A percentile compares a stretch with the other conserved stretches of the same genome.
phyloP scores from a whole-genome alignment of 2,797 vertebrate genomes.

The Hemibagrus guttatus region DNA sequence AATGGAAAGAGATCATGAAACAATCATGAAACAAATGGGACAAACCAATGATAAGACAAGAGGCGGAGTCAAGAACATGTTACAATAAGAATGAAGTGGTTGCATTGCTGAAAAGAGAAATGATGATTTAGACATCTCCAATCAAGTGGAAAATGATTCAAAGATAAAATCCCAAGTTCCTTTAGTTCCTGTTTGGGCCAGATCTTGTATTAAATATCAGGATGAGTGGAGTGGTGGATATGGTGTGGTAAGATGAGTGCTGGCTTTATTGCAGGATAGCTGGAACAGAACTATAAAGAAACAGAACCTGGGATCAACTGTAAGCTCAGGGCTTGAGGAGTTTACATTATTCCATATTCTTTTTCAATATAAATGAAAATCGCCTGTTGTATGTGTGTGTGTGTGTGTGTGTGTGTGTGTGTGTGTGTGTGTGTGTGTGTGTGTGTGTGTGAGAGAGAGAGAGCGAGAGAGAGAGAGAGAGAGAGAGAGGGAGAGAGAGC shows the following conservation, averaged over 20 bases:
- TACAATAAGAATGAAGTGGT: neutral
- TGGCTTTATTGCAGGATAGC: constrained; percentile 63
- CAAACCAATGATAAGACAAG: neutral
- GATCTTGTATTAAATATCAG: neutral
- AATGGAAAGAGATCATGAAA: neutral
- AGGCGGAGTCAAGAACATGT: neutral
- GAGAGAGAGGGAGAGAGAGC: too few relatives aligned
- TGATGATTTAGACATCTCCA: neutral
- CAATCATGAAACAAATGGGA: neutral
- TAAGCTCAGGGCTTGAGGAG: constrained; percentile 79
- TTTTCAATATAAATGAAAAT: constrained; percentile 99
- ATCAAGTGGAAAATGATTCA: neutral
- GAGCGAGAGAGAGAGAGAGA: too few relatives aligned
- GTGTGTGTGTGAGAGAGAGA: too few relatives aligned
- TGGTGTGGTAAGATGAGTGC: constrained; percentile 62
- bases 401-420: neutral
- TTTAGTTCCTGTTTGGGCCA: neutral
- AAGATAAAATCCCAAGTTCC: neutral
- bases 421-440: neutral
- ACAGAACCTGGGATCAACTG: constrained; percentile 70
- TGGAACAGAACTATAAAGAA: constrained; percentile 71
- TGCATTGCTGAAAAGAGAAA: neutral
- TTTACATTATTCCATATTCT: constrained; percentile 84
- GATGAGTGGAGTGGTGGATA: neutral
- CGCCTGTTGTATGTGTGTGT: constrained; percentile 82